Base-by-base conservation (phyloP, 2,797 vertebrate genomes). In the Sebastes matsubarae region DNA sequence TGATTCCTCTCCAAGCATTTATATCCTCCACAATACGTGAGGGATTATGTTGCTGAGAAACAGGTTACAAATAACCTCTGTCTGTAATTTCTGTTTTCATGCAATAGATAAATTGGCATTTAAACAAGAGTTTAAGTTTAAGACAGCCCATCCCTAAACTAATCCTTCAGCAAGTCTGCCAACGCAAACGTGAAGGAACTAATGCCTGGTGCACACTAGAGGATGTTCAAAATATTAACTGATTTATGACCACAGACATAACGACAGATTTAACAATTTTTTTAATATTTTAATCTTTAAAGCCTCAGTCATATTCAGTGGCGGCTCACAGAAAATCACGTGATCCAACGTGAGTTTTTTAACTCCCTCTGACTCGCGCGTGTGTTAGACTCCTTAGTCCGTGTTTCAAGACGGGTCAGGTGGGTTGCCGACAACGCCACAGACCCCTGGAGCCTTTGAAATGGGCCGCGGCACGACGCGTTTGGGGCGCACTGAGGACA, bases 21-120 rank as follows among this genome's bases (percentile, higher is more conserved):
- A 42, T 25, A 61, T 68, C 65, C 18, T 52, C 54, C 3, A 8
- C 18, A 9, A 20, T 18, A 36, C 27, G 32, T 29, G 4, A 10
- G 7, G 32, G 57, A 72, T 58, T n/a, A 13, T 57, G 38, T 9
- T 34, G 63, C n/a, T 32, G 36, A 25, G 65, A 32, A 68, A 66
- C 13, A 13, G 8, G 46, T 30, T 13, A 9, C 9, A 12, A 54
- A 70, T 20, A 68, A 74, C 58, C 72, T 42, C 72, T 29, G 30
- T 9, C 24, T 66, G 38, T 20, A 12, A 80, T 81, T 73, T 73
- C 27, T 63, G 36, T 63, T 75, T 72, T 60, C 65, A 68, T 27
- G 54, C 29, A 13, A 70, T 2, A 42, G 24, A 61, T 25, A 12
- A 10, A 7, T 8, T 69, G 36, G 65, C 25, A 71, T 57, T 30